Conservation (phyloP, 2,113 vertebrate species). For the Chaetorhynchus papuensis region DNA sequence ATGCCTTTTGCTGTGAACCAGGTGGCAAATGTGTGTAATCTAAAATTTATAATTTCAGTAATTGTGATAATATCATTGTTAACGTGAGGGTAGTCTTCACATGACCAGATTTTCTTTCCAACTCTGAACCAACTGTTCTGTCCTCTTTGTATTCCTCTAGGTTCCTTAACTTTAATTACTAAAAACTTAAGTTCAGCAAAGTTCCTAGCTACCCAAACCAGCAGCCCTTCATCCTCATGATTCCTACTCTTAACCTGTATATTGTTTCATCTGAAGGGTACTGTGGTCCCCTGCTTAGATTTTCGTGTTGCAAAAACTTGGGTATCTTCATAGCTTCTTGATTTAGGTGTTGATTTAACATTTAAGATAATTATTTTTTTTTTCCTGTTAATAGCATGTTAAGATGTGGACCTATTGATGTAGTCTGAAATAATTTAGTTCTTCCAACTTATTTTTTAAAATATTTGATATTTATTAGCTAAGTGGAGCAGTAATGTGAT, state of each 20-base stretch:
- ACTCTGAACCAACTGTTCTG: accelerated
- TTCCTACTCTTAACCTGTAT: background rate
- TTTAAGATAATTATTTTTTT: background rate
- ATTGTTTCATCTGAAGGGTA: background rate
- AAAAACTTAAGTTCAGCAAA: background rate
- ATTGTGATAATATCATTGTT: accelerated
- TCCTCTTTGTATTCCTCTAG: background rate
- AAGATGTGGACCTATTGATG: background rate
- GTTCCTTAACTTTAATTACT: background rate
- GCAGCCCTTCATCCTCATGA: background rate
- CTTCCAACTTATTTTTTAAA: background rate
- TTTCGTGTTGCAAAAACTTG: background rate
- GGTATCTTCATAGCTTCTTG: background rate
- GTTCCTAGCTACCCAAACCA: background rate
- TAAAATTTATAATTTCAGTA: background rate
- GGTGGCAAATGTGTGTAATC: background rate
- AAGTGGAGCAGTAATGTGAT: background rate
- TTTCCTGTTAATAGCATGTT: background rate
- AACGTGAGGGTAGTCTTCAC: background rate
- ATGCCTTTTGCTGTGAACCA: background rate
- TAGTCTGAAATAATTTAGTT: background rate
- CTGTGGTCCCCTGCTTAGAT: background rate
- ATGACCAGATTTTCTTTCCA: background rate
- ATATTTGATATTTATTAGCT: background rate
- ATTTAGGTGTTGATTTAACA: background rate